A percentile compares a stretch with the other conserved stretches of the same genome.
Conservation (phyloP, 2,888 invertebrate genomes). For the Phengaris arion region DNA sequence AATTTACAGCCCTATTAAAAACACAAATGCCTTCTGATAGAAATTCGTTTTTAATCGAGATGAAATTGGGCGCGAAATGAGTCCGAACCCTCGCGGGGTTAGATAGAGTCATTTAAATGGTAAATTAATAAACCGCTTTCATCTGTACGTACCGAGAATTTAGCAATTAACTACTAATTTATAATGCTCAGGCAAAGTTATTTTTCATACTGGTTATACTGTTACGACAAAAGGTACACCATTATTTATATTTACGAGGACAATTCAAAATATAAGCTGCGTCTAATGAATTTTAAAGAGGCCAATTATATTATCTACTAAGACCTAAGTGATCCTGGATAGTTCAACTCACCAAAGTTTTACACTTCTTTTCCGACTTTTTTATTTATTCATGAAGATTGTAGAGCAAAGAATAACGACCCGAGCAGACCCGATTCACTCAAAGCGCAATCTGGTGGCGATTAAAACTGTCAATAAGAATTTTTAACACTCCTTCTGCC, state of each 20-base stretch:
- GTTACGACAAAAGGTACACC: constrained; percentile 1
- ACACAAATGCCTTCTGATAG: constrained; percentile 71
- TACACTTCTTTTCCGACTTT: no score
- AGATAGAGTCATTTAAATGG: constrained; percentile 67
- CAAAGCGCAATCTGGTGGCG: no score
- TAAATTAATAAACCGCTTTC: constrained; percentile 53
- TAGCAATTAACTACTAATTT: constrained; percentile 29
- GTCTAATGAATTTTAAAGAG: neutral
- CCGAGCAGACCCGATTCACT: no score
- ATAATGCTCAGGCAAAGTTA: constrained; percentile 17
- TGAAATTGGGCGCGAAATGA: constrained; percentile 80
- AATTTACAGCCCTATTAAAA: constrained; percentile 55
- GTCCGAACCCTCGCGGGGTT: constrained; percentile 58
- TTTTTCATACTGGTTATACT: neutral
- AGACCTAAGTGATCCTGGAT: neutral
- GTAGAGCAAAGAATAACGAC: no score
- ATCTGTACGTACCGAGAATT: constrained; percentile 28
- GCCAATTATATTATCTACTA: neutral
- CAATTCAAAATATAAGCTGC: neutral
- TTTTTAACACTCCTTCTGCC: no score
- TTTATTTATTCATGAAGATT: no score
- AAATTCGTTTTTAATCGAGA: constrained; percentile 78
- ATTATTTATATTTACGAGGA: constrained; percentile 1
- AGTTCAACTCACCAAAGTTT: neutral
- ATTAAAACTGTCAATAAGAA: no score